Conservation (phyloP, 2,888 invertebrate species). For the Nezara viridula region DNA sequence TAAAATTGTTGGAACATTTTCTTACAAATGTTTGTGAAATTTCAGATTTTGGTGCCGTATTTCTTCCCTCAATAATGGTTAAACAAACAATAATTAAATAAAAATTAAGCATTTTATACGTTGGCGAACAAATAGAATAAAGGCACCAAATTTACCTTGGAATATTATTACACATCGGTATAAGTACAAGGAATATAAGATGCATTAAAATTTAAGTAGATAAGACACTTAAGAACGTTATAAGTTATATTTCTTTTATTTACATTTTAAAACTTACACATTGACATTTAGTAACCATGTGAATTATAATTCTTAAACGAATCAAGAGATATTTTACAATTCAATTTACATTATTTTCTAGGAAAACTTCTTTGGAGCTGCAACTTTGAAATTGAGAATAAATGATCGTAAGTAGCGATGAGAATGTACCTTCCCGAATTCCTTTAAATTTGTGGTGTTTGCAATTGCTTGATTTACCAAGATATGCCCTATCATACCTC, state of each 20-base stretch:
- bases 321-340: not conserved
- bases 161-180: no score
- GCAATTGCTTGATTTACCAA: not conserved
- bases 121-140: no score
- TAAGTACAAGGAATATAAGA: no score
- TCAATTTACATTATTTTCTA: constrained; percentile 34
- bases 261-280: not conserved
- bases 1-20: no score
- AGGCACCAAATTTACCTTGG: no score
- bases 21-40: no score
- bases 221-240: no score
- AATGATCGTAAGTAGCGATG: constrained; percentile 40
- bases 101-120: no score
- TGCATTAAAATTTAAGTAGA: no score
- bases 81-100: no score
- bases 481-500: not conserved
- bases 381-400: constrained; percentile 37
- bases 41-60: no score
- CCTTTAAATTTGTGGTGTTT: not conserved
- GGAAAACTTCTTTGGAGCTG: constrained; percentile 32
- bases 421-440: not conserved
- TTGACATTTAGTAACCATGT: not conserved
- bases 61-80: no score
- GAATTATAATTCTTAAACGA: not conserved
- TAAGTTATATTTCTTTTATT: not conserved